These are phyloP conservation scores for Cynoglossus semilaevis DNA, from an alignment of 2,113 vertebrate genomes.

Conservation along the genomic window DNA sequence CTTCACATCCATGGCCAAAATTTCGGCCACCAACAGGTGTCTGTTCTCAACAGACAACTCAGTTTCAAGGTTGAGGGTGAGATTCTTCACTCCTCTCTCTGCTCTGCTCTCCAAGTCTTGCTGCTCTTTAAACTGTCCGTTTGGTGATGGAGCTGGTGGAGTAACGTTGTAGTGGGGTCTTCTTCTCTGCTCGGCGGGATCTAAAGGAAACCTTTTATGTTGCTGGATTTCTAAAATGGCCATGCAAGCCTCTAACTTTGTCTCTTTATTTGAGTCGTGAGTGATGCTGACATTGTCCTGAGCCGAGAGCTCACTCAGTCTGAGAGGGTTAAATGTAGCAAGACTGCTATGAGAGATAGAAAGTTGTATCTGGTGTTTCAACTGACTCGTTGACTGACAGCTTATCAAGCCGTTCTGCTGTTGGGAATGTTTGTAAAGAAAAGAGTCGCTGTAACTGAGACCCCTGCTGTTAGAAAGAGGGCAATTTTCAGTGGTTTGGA, in stretches of 20 bases:
- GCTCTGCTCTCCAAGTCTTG: conserved; percentile 4
- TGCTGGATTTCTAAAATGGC: conserved; percentile 52
- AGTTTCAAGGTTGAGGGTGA: conserved; percentile 71
- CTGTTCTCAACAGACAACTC: conserved; percentile 81
- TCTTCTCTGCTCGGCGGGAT: conserved; percentile 57
- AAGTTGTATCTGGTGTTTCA: conserved; percentile 51
- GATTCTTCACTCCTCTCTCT: conserved; percentile 44
- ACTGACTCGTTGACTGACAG: conserved; percentile 63
- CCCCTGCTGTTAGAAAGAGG: conserved; percentile 71
- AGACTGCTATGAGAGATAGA: conserved; percentile 68
- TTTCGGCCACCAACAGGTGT: conserved; percentile 82
- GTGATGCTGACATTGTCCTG: too few species aligned
- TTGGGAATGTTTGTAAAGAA: conserved; percentile 76
- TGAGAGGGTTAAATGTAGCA: conserved; percentile 25
- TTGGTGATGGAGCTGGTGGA: conserved; percentile 13
- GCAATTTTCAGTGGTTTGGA: conserved; percentile 67
- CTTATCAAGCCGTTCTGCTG: conserved; percentile 54
- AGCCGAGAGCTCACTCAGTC: conserved; percentile 12
- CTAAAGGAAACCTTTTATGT: conserved; percentile 76
- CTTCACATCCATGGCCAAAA: conserved; percentile 80
- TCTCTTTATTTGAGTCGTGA: conserved; percentile 54
- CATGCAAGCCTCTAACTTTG: conserved; percentile 47
- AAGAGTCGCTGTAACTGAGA: conserved; percentile 89
- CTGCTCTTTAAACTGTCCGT: conserved; percentile 12
- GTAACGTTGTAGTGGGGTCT: conserved; percentile 4